Evolutionary conservation across 2,113 vertebrate species (phyloP), one percentile per base, ranked within the genome.

Genomic region (Ellobius talpinus): DNA sequence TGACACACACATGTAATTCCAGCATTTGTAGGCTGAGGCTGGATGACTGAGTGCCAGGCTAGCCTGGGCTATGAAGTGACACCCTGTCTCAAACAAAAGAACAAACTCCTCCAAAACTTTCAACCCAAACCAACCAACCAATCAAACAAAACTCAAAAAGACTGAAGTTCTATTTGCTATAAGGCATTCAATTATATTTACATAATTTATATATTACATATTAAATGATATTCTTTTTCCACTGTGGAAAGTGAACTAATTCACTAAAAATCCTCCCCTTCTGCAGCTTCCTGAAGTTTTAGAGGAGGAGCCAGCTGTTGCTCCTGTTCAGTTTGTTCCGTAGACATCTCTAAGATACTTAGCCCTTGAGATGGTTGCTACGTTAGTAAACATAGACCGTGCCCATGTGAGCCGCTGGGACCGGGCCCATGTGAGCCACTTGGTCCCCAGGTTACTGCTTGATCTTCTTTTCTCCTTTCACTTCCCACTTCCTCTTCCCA

Each of bases 281-380:
- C 23, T 47, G 16, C 47, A 14, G 26, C 55, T 94, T 90, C 84
- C 55, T 70, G 94, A 89, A 92, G 78, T 79, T 81, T 95, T 94
- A 86, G 74, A 95, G 39, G 12, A 73, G 73, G 33, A 50, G 13
- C 12, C 52, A 26, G 24, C 2, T 16, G 13, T 26, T 55, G 14
- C 26, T 79, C n/a, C 10, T 72, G 2, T 39, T 72, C 47, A 39
- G 31, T 10, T 65, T 89, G 55, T 47, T 72, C 19, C 39, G 19
- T 87, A 77, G 33, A 61, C 91, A 36, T 70, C 91, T 12, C 73
- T 45, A 52, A 82, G 91, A 55, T 11, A 87, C 77, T 89, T 86
- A 81, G 42, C n/a, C 13, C 16, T 73, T 47, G 16, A 50, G 42
- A 55, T 63, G 24, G 24, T 52, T 81, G 29, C 33, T 17, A 19